Conservation (phyloP, 2,888 invertebrate species). For the Euclidia mi region DNA sequence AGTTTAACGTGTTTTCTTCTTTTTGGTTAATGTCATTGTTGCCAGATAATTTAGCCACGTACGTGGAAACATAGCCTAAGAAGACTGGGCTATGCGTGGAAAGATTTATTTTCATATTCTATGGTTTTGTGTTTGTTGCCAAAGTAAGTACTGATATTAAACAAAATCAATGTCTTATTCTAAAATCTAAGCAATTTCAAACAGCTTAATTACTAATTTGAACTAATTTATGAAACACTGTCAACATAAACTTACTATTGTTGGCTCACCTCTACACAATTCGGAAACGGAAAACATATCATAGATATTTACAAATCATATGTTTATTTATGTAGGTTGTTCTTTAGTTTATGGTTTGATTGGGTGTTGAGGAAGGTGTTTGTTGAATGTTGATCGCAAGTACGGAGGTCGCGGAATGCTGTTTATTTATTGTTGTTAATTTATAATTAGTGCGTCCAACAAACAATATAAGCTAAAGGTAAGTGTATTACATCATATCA, state of each 20-base stretch:
- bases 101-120: not conserved
- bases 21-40: constrained; percentile 81
- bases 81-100: too few relatives aligned
- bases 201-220: too few relatives aligned
- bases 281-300: constrained; percentile 65
- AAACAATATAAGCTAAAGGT: constrained; percentile 74
- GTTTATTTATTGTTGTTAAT: constrained; percentile 85
- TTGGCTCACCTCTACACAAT: constrained; percentile 27
- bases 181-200: too few relatives aligned
- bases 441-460: constrained; percentile 77
- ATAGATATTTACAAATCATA: constrained; percentile 76
- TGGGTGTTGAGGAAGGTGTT: constrained; percentile 85
- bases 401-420: constrained; percentile 86
- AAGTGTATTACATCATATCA: constrained; percentile 55
- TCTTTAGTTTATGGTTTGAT: constrained; percentile 85
- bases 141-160: too few relatives aligned
- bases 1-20: constrained; percentile 89
- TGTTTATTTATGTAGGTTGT: constrained; percentile 87
- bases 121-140: not conserved
- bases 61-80: constrained; percentile 2
- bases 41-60: constrained; percentile 62
- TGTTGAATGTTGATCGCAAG: constrained; percentile 79
- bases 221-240: too few relatives aligned
- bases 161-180: too few relatives aligned
- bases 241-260: not conserved